These are phyloP conservation scores for Odontothrips loti DNA, from an alignment of 2,888 invertebrate species.

Conservation along the genomic window DNA sequence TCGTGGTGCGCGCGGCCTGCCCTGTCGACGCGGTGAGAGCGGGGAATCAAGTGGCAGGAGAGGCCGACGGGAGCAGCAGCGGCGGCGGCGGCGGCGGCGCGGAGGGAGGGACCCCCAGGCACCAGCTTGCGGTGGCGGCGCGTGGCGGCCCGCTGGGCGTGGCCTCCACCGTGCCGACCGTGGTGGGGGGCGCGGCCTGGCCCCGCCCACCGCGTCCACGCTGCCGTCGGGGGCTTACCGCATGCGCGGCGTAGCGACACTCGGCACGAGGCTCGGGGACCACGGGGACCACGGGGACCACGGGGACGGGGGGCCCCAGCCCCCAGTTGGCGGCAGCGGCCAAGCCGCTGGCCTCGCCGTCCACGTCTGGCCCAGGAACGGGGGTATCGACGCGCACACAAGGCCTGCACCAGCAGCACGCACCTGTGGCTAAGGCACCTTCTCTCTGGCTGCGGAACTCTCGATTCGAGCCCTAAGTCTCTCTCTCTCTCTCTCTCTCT, in stretches of 20 bases:
- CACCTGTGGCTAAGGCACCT: no score
- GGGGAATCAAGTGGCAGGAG: neutral
- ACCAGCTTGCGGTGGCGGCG: neutral
- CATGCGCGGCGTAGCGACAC: neutral
- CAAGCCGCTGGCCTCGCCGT: neutral
- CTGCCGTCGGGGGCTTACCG: neutral
- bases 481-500: no score
- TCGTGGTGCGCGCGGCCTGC: no score
- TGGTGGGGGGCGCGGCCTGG: slow-evolving; percentile 40
- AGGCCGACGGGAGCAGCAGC: neutral
- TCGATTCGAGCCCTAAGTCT: no score
- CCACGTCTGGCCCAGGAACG: neutral
- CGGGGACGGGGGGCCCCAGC: no score
- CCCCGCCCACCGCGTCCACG: slow-evolving; percentile 39
- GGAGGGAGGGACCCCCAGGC: neutral
- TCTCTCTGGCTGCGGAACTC: no score
- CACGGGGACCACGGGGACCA: neutral
- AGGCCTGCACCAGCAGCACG: no score
- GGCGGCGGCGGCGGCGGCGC: neutral
- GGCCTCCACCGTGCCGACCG: slow-evolving; percentile 10
- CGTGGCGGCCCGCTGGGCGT: neutral
- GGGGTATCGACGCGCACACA: neutral
- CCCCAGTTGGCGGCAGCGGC: no score
- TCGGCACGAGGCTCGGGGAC: neutral
- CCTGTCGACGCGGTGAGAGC: no score